Base-by-base conservation (phyloP, 2,113 vertebrate genomes). In the Rhagologus leucostigma region DNA sequence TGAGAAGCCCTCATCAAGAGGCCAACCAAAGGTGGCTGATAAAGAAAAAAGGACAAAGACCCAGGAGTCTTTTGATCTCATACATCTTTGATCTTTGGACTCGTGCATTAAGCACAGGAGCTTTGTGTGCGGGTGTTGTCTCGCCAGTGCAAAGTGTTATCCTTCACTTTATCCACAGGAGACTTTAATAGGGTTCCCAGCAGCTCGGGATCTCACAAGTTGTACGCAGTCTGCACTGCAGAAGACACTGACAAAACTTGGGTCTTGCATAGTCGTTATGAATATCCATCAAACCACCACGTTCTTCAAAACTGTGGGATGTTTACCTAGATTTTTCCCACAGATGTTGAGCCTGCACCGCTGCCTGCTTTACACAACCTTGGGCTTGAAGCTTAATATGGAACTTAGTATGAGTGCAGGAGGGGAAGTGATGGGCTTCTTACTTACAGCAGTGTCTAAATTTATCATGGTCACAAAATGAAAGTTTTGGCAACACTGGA, bases 141-240 rank as follows among this genome's bases (percentile, higher is more conserved):
- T 35, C 0, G 0, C 59, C 68, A 52, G 10, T 1, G 49, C 19
- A 16, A 33, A 46, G 59, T 17, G 39, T 2, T 3, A 1, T 20
- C 79, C 73, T 49, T 52, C 63, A 5, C 14, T 79, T 47, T 3
- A 59, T 33, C 63, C 62, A 26, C 53, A 44, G 16, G n/a, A 33
- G 41, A 30, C 30, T 26, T 41, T 0, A 35, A 23, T 26, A 21
- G 41, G 11, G 11, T 1, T 80, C n/a, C 57, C 3, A 1, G 37
- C 30, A 74, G 26, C 49, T 50, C 30, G 4, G 27, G 11, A 35
- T 39, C 56, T 60, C 80, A 22, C 26, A 27, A 23, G 37, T 4
- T 46, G 41, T n/a, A 30, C 3, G 35, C 33, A 78, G 29, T 10
- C 57, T 52, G 32, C 32, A 24, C 37, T 2, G 21, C 1, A 85